Percentiles rank a stretch among this genome's conserved stretches.
Conservation (phyloP, 2,797 vertebrate genomes). For the Merluccius polli region DNA sequence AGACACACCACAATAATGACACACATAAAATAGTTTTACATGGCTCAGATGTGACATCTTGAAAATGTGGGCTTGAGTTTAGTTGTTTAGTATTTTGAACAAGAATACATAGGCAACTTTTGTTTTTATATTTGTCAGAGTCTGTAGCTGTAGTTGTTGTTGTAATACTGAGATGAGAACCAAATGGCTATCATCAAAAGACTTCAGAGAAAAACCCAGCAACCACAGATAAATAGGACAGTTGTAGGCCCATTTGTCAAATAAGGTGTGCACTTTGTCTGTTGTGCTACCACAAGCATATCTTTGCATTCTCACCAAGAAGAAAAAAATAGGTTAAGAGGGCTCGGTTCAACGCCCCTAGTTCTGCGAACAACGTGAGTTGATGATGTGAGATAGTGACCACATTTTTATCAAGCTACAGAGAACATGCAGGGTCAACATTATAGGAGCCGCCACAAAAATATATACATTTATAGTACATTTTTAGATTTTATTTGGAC, state of each 20-base stretch:
- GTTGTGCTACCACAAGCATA: conserved; percentile 62
- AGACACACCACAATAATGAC: neutral
- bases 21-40: neutral
- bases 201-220: conserved; percentile 64
- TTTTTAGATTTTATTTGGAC: neutral
- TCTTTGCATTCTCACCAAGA: conserved; percentile 49
- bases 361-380: conserved; percentile 21
- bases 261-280: conserved; percentile 66
- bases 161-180: conserved; percentile 29
- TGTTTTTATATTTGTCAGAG: conserved; percentile 4
- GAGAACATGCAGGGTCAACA: conserved; percentile 38
- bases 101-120: neutral
- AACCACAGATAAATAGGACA: conserved; percentile 63
- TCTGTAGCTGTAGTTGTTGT: conserved; percentile 8
- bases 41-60: neutral
- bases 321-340: conserved; percentile 88
- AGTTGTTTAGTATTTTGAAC: neutral
- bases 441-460: conserved; percentile 21
- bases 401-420: conserved; percentile 38
- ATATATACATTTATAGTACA: neutral
- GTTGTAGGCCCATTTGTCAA: conserved; percentile 69
- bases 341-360: conserved; percentile 67
- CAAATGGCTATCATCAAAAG: conserved; percentile 47
- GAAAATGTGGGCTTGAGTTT: neutral
- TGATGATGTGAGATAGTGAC: conserved; percentile 1